Evolutionary conservation across 2,113 vertebrate species (phyloP), one percentile per base, ranked within the genome.

Genomic region (Oncorhynchus tshawytscha): DNA sequence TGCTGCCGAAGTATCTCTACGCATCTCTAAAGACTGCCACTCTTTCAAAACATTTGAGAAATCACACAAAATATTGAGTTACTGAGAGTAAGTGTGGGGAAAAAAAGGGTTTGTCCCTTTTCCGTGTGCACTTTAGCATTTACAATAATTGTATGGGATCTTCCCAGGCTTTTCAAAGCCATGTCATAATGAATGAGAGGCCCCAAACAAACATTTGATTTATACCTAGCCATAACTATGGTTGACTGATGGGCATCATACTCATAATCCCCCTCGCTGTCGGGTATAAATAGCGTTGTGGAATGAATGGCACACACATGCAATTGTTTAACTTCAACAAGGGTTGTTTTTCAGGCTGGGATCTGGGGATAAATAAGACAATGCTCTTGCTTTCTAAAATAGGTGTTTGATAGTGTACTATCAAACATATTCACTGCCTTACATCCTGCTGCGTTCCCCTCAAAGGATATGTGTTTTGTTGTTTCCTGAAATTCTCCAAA

Each of bases 191-290:
- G 12, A 54, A 86, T 77, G 74, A 80, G 59, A 69, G 59, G 18
- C 57, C 78, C 75, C 70, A 81, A 85, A 88, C 74, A 85, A 76
- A 34, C 6, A 0, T 8, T 34, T 87, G 81, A 88, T 90, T 90
- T 65, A 85, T 85, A 81, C 80, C 75, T 80, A 49, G 81, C 75
- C 76, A 74, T 78, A 90, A 90, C 73, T 20, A 68, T 66, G 71
- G 34, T 8, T 39, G 39, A 9, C 8, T 39, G 8, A 39, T 9
- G 39, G 39, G 8, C 39, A 39, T 39, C 39, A 39, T 39, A 39
- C 73, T 34, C 34, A 89, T 84, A 75, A 83, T 54, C 74, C 73
- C 75, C 51, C 79, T 78, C 57, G 76, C 83, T 79, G 79, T 81
- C 78, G 72, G 70, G 49, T 13, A 22, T 74, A 77, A 81, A 75